Base-by-base conservation (phyloP, 1,140 invertebrate species). In the Drosophila quadrilineata region DNA sequence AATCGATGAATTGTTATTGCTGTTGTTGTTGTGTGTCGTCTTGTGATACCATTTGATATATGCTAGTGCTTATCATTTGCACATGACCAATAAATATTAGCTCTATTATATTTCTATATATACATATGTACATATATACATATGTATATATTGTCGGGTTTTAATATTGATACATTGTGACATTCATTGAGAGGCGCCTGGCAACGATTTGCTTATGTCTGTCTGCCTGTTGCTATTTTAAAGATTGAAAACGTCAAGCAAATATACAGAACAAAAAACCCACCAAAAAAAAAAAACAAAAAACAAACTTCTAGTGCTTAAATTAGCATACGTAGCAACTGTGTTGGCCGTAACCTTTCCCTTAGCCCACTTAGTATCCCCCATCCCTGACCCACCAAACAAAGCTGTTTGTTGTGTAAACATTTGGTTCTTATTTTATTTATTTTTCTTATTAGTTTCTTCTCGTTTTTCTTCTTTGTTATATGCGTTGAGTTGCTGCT, bases 31-130 rank as follows among this genome's bases (percentile, higher is more conserved):
- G 14, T 14, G 33, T 45, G 8, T 28, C 24, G 68, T 82, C 76
- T 76, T 80, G 76, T 82, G 76, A 82, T 50, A 46, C 48, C 53
- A 28, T n/a, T 8, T 28, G 19, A 16, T 6, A 17, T 12, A 10
- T 36, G 43, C 52, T 50, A 40, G 24, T 16, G 38, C 79, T 85
- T 85, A 85, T 85, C 79, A 85, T 63, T 79, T 85, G 63, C 79
- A 85, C 79, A 85, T 85, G 79, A 85, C 33, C 26, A 40, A 35
- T 41, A 49, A 54, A 54, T 43, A 22, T n/a, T n/a, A n/a, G n/a
- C n/a, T n/a, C n/a, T n/a, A n/a, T n/a, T n/a, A n/a, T n/a, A n/a
- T n/a, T n/a, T n/a, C n/a, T n/a, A n/a, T n/a, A n/a, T n/a, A n/a
- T n/a, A n/a, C n/a, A n/a, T n/a, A n/a, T n/a, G n/a, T n/a, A n/a